Evolutionary conservation across 2,113 vertebrate genomes (phyloP).

Genomic region (Lipophrys pholis): DNA sequence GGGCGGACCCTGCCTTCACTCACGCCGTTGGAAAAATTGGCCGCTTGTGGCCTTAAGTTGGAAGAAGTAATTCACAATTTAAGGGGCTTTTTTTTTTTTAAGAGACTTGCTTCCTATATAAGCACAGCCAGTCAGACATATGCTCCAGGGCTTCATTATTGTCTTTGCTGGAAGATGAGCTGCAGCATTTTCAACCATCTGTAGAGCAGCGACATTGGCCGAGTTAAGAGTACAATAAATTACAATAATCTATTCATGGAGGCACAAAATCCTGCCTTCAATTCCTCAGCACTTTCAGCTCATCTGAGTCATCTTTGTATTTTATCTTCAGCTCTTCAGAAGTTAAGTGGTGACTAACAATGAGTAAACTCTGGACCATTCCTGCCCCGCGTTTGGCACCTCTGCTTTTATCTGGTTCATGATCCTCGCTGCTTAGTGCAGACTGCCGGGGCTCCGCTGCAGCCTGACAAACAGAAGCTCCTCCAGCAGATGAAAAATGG

Average conservation of each 20-base stretch:
- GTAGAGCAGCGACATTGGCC: slow-evolving; percentile 7
- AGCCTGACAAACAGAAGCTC: no score
- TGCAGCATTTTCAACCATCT: slow-evolving; percentile 8
- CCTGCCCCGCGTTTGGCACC: background rate
- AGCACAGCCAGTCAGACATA: background rate
- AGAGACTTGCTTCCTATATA: background rate
- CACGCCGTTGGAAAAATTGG: no score
- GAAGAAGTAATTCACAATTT: no score
- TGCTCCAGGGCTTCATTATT: background rate
- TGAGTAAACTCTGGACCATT: background rate
- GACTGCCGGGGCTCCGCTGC: no score
- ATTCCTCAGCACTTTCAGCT: slow-evolving; percentile 10
- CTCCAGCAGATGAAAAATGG: no score
- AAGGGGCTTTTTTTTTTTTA: background rate
- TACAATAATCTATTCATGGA: slow-evolving; percentile 14
- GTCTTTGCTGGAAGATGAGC: slow-evolving; percentile 3
- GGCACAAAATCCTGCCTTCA: slow-evolving; percentile 1
- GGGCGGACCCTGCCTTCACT: no score
- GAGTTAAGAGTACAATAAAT: slow-evolving; percentile 20
- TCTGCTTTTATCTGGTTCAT: background rate
- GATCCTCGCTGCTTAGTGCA: no score
- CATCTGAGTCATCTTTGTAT: slow-evolving; percentile 7
- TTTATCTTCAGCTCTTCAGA: background rate
- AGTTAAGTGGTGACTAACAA: background rate
- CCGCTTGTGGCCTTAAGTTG: no score